Conservation (phyloP, 1,140 invertebrate species). For the Tetragnatha versicolor region DNA sequence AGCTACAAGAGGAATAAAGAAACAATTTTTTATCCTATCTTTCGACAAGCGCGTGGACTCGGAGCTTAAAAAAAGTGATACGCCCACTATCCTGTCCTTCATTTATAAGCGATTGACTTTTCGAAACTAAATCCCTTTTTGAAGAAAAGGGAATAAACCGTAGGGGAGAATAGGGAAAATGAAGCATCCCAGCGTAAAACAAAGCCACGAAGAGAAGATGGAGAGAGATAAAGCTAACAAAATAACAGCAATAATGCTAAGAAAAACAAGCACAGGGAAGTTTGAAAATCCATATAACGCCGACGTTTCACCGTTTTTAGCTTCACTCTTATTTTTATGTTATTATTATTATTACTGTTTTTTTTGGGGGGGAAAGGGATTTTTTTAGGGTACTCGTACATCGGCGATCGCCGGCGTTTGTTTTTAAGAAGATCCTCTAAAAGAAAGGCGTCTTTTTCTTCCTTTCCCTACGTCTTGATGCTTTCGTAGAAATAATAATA, state of each 20-base stretch:
- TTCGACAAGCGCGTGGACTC: neutral
- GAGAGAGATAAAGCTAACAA: slow-evolving; percentile 17
- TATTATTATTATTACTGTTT: slow-evolving; percentile 21
- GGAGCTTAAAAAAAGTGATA: slow-evolving; percentile 3
- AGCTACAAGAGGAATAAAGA: too few species aligned
- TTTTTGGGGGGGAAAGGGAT: neutral
- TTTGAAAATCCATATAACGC: slow-evolving; percentile 51
- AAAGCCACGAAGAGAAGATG: slow-evolving; percentile 21
- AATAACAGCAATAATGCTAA: neutral
- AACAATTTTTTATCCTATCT: neutral
- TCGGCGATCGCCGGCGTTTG: slow-evolving; percentile 15
- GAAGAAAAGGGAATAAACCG: neutral
- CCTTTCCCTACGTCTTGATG: slow-evolving; percentile 4
- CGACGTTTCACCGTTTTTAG: slow-evolving; percentile 33
- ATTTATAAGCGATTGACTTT: slow-evolving; percentile 41
- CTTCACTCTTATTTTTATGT: neutral
- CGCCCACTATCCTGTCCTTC: slow-evolving; percentile 25
- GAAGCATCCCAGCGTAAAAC: neutral
- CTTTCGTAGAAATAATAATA: slow-evolving; percentile 34
- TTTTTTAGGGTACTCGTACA: neutral
- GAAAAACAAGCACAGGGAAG: slow-evolving; percentile 35
- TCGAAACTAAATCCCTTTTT: slow-evolving; percentile 8
- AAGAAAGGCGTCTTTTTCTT: neutral
- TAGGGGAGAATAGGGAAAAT: neutral
- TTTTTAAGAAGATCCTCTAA: slow-evolving; percentile 27